Evolutionary conservation across 2,113 vertebrate species (phyloP).

Genomic region (Malurus alboscapulatus): DNA sequence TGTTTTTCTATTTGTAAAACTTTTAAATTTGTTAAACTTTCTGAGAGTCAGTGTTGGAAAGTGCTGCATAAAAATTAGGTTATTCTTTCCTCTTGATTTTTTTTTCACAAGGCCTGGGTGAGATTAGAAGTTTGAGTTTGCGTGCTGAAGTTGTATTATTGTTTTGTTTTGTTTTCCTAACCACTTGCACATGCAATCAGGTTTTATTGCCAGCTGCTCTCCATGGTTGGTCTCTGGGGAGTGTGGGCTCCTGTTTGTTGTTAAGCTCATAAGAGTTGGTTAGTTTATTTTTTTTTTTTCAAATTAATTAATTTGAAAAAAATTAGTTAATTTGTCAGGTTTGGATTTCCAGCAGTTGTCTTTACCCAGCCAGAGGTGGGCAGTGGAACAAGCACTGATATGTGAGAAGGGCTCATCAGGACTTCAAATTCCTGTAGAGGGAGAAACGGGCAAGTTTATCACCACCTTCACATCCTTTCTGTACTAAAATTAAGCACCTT

Average conservation of each 20-base stretch:
- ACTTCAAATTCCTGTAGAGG: conserved; percentile 15
- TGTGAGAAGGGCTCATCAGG: not conserved
- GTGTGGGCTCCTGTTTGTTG: not conserved
- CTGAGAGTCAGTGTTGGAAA: not conserved
- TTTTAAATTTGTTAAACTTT: not conserved
- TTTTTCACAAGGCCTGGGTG: not conserved
- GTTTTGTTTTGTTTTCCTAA: conserved; percentile 46
- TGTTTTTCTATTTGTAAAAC: not conserved
- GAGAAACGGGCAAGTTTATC: not conserved
- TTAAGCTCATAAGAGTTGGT: not conserved
- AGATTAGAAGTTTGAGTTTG: not conserved
- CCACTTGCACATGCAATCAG: conserved; percentile 31
- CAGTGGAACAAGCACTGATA: not conserved
- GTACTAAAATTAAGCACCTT: not conserved
- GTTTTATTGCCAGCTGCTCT: conserved; percentile 30
- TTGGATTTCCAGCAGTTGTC: conserved; percentile 13
- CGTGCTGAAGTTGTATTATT: conserved; percentile 4
- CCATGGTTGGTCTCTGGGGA: conserved; percentile 20
- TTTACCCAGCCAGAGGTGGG: not conserved
- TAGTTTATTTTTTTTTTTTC: conserved; percentile 44
- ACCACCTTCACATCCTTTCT: not conserved
- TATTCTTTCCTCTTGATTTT: not conserved
- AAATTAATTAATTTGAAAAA: not conserved
- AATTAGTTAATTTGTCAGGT: not conserved
- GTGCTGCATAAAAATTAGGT: not conserved